A percentile compares a stretch with the other conserved stretches of the same genome.
Conservation (phyloP, 2,113 vertebrate species). For the Oncorhynchus nerka region DNA sequence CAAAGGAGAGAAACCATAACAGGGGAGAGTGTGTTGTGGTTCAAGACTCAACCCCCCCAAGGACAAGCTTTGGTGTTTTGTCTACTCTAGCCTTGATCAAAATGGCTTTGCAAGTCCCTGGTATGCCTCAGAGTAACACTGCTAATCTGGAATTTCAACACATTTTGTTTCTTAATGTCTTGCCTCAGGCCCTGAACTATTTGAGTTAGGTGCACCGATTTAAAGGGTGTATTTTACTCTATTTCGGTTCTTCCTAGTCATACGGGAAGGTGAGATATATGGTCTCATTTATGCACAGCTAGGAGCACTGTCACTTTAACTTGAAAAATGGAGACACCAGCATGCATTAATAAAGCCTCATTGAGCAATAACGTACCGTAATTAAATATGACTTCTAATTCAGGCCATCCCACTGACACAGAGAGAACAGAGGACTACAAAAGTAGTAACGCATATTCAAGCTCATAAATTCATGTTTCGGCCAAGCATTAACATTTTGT, state of each 20-base stretch:
- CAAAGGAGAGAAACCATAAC: conserved; percentile 26
- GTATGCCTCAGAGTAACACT: not conserved
- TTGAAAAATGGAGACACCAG: conserved; percentile 34
- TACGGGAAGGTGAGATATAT: not conserved
- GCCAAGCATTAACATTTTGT: conserved; percentile 42
- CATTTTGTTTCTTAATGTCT: not conserved
- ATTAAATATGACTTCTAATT: conserved; percentile 60
- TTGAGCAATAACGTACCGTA: conserved; percentile 43
- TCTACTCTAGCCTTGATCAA: conserved; percentile 8
- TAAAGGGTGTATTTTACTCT: not conserved
- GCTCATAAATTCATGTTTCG: conserved; percentile 41
- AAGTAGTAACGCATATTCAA: conserved; percentile 30
- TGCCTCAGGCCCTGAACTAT: not conserved
- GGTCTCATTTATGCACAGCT: conserved; percentile 20
- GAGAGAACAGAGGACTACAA: conserved; percentile 25
- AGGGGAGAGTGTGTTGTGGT: not conserved
- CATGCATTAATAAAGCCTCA: conserved; percentile 44
- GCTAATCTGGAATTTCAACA: not conserved
- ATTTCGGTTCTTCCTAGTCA: not conserved
- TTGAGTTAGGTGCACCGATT: conserved; percentile 2
- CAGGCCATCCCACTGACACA: conserved; percentile 37
- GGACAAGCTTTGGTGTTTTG: conserved; percentile 15
- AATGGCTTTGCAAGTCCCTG: conserved; percentile 20
- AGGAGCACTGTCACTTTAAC: conserved; percentile 26
- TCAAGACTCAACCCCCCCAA: not conserved